These are phyloP conservation scores for Lithobates sylvaticus DNA, from an alignment of 2,797 vertebrate species.

Conservation along the genomic window DNA sequence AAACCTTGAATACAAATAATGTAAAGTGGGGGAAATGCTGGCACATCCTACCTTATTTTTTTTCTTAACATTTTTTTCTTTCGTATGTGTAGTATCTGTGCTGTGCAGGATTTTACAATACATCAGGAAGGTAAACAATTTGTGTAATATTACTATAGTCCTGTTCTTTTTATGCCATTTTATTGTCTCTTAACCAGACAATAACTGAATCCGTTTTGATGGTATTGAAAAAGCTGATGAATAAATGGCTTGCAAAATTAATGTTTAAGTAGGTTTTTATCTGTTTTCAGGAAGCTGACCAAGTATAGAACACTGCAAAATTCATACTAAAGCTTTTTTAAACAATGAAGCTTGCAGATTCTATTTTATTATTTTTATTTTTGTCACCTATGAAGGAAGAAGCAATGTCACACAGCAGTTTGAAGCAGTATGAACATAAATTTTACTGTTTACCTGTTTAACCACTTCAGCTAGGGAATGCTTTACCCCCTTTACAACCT, in stretches of 20 bases:
- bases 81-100: slow-evolving; percentile 21
- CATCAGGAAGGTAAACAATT: slow-evolving; percentile 6
- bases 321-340: neutral
- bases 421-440: neutral
- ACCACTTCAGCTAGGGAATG: no score
- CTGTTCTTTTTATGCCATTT: neutral
- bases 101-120: slow-evolving; percentile 23
- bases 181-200: neutral
- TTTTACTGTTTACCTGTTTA: no score
- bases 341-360: neutral
- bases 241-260: neutral
- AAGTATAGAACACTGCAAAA: neutral
- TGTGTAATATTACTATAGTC: neutral
- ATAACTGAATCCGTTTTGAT: slow-evolving; percentile 79
- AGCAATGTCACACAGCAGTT: neutral
- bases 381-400: neutral
- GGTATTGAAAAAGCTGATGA: neutral
- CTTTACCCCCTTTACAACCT: no score
- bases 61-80: neutral
- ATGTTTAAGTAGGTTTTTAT: neutral
- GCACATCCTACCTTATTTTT: slow-evolving; percentile 83
- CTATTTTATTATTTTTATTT: neutral
- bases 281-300: neutral
- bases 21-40: slow-evolving; percentile 91
- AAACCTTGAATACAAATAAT: slow-evolving; percentile 99